Conservation (phyloP, 2,888 invertebrate genomes). For the Aquatica leii region DNA sequence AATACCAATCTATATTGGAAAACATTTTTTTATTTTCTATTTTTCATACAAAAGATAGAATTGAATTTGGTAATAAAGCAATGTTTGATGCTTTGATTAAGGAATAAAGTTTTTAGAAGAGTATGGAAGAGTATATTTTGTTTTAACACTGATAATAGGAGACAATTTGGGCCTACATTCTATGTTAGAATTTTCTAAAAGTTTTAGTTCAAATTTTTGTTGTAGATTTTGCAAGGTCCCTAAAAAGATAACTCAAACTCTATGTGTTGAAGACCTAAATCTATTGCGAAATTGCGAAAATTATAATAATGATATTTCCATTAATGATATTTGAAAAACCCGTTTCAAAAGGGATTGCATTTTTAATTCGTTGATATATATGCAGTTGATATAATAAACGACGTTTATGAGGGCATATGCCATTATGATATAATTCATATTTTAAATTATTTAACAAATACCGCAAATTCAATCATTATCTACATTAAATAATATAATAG, state of each 20-base stretch:
- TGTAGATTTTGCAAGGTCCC: conserved; percentile 12
- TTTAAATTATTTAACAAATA: neutral
- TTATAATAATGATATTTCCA: conserved; percentile 1
- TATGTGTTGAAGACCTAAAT: neutral
- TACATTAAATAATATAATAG: neutral
- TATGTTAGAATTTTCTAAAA: neutral
- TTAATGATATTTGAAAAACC: neutral
- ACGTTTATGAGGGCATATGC: conserved; percentile 5
- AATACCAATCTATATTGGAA: conserved; percentile 31
- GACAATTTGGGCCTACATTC: conserved; percentile 8
- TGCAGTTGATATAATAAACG: conserved; percentile 7
- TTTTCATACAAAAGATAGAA: too few species aligned
- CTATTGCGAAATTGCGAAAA: neutral
- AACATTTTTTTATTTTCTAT: conserved; percentile 43
- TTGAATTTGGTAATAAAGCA: too few species aligned
- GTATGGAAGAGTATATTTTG: neutral
- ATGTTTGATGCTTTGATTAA: too few species aligned
- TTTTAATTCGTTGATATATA: neutral
- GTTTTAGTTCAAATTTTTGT: conserved; percentile 10
- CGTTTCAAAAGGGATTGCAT: conserved; percentile 3
- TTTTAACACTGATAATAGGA: neutral
- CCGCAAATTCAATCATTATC: neutral
- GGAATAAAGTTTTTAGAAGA: neutral
- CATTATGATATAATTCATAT: neutral
- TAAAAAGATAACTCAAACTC: neutral